Base-by-base conservation (phyloP, 1,140 invertebrate genomes). In the Cyrtorhinus lividipennis region DNA sequence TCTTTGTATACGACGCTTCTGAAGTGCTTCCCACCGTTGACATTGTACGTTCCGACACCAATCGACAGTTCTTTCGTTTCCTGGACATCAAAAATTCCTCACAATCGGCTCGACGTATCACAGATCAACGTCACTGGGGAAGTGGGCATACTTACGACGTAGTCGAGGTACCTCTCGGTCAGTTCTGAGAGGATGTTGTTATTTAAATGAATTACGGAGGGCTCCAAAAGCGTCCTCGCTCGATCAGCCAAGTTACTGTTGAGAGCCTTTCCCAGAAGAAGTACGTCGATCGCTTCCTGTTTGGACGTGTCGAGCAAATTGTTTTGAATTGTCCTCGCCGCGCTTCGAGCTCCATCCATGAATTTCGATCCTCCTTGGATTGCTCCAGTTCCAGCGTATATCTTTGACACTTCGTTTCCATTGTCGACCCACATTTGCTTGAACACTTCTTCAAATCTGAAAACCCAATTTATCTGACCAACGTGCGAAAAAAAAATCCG, bases 401-500 rank as follows among this genome's bases (percentile, higher is more conserved):
- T 99, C 78, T 96, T 94, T 71, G 94, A 98, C 56, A 99, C 88
- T 79, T 98, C 93, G 78, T 99, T 98, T 1, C 97, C 97, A 79
- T 99, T 99, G 69, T 95, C 91, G 2, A 95, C 84, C 97, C 97
- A 99, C 89, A 99, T 96, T 76, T 98, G 93, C 67, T 87, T 85
- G 72, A 96, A 95, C 2, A 95, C 90, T 78, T 98, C 95, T 71
- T 94, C 88, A 77, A 99, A 98, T 65, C 95, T 80, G 0, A 80
- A n/a, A n/a, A n/a, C n/a, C n/a, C n/a, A n/a, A n/a, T n/a, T n/a
- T n/a, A n/a, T n/a, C n/a, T n/a, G n/a, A n/a, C n/a, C n/a, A n/a
- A n/a, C n/a, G n/a, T n/a, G n/a, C n/a, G n/a, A n/a, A n/a, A n/a
- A n/a, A n/a, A n/a, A n/a, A n/a, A n/a, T n/a, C n/a, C n/a, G n/a